Base-by-base conservation (phyloP, 2,888 invertebrate species). In the Tridacna gigas region DNA sequence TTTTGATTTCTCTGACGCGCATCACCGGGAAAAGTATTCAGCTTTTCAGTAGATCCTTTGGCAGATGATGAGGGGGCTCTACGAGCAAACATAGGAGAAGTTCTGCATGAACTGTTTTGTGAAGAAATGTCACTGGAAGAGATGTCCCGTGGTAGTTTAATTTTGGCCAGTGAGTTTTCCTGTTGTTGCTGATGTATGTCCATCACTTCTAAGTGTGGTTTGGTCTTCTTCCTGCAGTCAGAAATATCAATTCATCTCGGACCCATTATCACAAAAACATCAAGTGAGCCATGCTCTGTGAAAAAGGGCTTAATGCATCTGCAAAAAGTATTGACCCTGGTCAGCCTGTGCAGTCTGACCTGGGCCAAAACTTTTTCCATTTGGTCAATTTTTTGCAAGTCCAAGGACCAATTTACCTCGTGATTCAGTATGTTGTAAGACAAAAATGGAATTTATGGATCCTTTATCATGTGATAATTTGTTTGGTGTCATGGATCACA, bases 151-250 rank as follows among this genome's bases (percentile, higher is more conserved):
- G 93, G 93, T 37, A 93, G 89, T 51, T 89, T 89, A 79, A 93
- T 91, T 56, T 90, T 86, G n/a, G 91, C 86, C 28, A 93, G 84
- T 0, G 92, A 90, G 77, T 91, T 92, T 79, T 93, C 92, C 74
- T 92, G 92, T 37, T 92, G 91, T 84, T 94, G 92, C 77, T 92
- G 89, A 26, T 93, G 92, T 22, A 94, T 92, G 84, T 94, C 91
- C 84, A 91, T 90, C 5, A 94, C 89, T 15, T 91, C 91, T 22
- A 92, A 90, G 77, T 94, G 94, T 7, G 91, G 91, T 28, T 77
- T 75, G 3, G 90, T 90, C 83, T 92, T 93, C 80, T 90, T 93
- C 83, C 94, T 94, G 89, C 15, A 89, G 77, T 74, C 45, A 15
- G 1, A 61, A n/a, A 51, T 37, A 20, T 2, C 37, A 7, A 37